Evolutionary conservation across 2,797 vertebrate species (phyloP), one percentile per base, ranked within the genome.

Genomic region (Parauchenoglanis ngamensis): DNA sequence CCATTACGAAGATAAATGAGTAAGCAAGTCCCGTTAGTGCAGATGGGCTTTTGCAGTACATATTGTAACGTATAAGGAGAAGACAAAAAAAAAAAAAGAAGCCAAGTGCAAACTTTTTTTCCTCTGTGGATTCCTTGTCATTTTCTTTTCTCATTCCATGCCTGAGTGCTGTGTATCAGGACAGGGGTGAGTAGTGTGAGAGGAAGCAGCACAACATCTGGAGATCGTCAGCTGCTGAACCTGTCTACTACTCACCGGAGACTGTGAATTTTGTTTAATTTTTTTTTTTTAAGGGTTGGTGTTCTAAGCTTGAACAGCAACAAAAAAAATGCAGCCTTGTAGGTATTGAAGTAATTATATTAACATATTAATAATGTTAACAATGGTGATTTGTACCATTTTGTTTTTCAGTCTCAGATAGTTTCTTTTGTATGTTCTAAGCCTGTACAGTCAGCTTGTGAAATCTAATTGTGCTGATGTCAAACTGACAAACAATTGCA

Each of bases 331-430:
- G 61, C 92, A 94, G 94, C 95, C 94, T 96, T 96, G 92, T 96
- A 95, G 94, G 95, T 96, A 96, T 96, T 96, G 95, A 96, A 96
- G 95, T 88, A 94, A 94, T 92, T 86, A 86, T 94, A 95, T 95
- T 95, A 94, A 96, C 96, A 95, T 94, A 94, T 94, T 93, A 89
- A 89, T 85, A 40, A 94, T 95, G 93, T 94, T 93, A 89, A 90
- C 88, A 92, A 93, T 93, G 84, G 86, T 87, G 90, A 94, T 87
- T 56, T 19, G 85, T 93, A 87, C 88, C 90, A 91, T 93, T 89
- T 65, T 86, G 70, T 92, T 86, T 80, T 92, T 93, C 90, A 90
- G 90, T 92, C 90, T 93, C 91, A 89, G 83, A 91, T 90, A 52
- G 91, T 91, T 92, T 54, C 25, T 94, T 95, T 95, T 95, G 87